These are phyloP conservation scores for Oncorhynchus gorbuscha DNA, from an alignment of 2,113 vertebrate genomes.

Conservation along the genomic window DNA sequence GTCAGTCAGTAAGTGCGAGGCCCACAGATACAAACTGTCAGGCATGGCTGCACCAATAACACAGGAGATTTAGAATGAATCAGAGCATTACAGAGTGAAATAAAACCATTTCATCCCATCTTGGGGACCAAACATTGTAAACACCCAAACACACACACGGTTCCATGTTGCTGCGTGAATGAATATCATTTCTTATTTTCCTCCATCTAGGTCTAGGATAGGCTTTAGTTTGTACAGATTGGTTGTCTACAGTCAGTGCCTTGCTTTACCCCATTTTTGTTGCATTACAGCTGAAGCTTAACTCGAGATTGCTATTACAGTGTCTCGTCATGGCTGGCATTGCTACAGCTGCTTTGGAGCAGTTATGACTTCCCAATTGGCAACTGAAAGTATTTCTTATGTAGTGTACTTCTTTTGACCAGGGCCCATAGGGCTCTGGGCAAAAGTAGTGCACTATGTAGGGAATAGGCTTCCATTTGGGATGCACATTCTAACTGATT, in stretches of 20 bases:
- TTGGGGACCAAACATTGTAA: background rate
- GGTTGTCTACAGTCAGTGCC: background rate
- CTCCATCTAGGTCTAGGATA: background rate
- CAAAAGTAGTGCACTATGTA: too few species aligned
- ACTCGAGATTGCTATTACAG: background rate
- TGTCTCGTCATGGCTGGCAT: too few species aligned
- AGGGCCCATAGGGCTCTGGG: too few species aligned
- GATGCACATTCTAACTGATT: too few species aligned
- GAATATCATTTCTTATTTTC: background rate
- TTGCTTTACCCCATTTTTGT: background rate
- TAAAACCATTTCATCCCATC: background rate
- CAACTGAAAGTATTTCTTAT: too few species aligned
- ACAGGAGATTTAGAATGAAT: background rate
- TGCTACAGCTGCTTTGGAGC: too few species aligned
- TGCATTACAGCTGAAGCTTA: background rate
- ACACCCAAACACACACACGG: background rate
- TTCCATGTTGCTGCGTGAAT: background rate
- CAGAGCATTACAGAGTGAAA: background rate
- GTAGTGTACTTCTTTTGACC: too few species aligned
- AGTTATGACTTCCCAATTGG: too few species aligned
- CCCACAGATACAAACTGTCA: constrained; percentile 2
- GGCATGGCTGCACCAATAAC: constrained; percentile 6
- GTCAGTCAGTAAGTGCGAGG: constrained; percentile 9
- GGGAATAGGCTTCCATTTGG: background rate
- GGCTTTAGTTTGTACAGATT: background rate